Base-by-base conservation (phyloP, 2,113 vertebrate genomes). In the Galbula dea region DNA sequence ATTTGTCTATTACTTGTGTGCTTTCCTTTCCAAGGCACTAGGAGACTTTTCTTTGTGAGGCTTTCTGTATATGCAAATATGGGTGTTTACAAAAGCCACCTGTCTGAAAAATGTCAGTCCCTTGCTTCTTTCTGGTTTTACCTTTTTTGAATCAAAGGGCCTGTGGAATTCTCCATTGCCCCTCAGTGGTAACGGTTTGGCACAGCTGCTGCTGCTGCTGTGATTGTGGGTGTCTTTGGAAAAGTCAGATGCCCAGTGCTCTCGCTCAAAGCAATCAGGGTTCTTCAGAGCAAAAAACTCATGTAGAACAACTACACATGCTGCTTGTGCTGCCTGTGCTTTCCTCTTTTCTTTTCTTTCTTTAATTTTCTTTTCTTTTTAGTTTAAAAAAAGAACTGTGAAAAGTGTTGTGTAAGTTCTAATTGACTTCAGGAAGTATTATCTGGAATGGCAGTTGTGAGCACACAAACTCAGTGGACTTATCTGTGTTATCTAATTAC, bases 401-500 rank as follows among this genome's bases (percentile, higher is more conserved):
- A 69, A 76, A 94, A 95, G 76, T 79, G 39, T 68, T 89, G 87
- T 91, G 68, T 66, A 90, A 94, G 86, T 94, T 92, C 84, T 93
- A 88, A 95, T 90, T 95, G 83, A 93, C 91, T 97, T 92, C 93
- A 95, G 96, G 96, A 97, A 97, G 91, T 45, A 93, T 96, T 96
- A 94, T 96, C 94, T 91, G 90, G 89, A 93, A 88, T 83, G 79
- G 86, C 89, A 95, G 93, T 94, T 96, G 88, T 82, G 88, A 96
- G 94, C 92, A 92, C 86, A 93, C 93, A 96, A 93, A 93, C 86
- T 90, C 46, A 74, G 93, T 85, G 92, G 93, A 95, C 94, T 96
- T 96, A 96, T 97, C 94, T 95, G 32, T 0, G n/a, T 97, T 96
- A 95, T 97, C 93, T 97, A 96, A 97, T 96, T 96, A 91, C 92